Evolutionary conservation across 2,888 invertebrate genomes (phyloP).

Genomic region (Lycocerus yunnanus): DNA sequence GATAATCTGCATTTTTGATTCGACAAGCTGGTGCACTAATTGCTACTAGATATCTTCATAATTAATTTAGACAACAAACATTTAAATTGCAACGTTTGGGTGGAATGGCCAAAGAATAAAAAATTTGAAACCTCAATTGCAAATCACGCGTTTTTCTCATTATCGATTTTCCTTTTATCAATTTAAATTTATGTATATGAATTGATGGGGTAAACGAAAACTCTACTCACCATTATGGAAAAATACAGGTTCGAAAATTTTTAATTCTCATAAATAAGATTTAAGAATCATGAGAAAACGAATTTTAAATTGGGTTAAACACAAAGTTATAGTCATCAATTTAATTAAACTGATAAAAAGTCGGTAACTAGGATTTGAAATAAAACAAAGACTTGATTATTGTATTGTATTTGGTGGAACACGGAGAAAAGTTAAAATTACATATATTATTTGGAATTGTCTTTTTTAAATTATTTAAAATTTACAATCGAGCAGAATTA

Average conservation of each 20-base stretch:
- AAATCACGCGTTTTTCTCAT: background rate
- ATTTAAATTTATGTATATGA: background rate
- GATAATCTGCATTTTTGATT: no score
- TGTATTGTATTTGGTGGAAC: background rate
- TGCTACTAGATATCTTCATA: background rate
- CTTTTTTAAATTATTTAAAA: background rate
- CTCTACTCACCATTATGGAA: background rate
- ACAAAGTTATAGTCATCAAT: background rate
- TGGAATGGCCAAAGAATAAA: background rate
- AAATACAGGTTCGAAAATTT: background rate
- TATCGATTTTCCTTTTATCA: background rate
- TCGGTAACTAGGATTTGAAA: background rate
- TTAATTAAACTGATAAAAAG: background rate
- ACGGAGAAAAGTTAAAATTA: background rate
- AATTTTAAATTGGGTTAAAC: background rate
- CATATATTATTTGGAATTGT: background rate
- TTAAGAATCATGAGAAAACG: background rate
- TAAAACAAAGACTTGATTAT: background rate
- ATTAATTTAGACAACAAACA: no score
- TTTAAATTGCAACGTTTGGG: no score
- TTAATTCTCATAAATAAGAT: background rate
- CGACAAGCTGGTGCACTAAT: background rate
- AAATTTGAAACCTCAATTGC: background rate
- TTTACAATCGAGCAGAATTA: background rate
- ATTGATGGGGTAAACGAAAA: background rate